Conservation (phyloP, 2,888 invertebrate genomes). For the Amiota communis region DNA sequence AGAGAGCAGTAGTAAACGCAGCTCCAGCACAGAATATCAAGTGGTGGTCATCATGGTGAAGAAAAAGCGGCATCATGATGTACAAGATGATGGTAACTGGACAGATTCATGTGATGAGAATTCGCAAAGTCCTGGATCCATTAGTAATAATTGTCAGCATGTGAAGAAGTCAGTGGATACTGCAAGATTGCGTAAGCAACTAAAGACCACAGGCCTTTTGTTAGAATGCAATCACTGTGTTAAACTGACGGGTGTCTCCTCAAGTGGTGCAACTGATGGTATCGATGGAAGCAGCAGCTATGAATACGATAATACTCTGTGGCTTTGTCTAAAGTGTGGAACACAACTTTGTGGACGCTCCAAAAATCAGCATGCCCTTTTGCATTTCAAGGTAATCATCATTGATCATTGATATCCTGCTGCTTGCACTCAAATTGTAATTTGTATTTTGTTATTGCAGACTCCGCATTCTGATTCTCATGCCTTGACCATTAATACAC, state of each 20-base stretch:
- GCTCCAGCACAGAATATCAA: not conserved
- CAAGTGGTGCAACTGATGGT: constrained; percentile 48
- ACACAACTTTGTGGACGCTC: constrained; percentile 83
- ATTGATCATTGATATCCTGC: not conserved
- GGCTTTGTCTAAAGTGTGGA: constrained; percentile 89
- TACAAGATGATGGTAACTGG: constrained; percentile 79
- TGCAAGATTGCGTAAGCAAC: constrained; percentile 76
- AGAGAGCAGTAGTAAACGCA: not conserved
- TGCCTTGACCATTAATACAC: constrained; percentile 81
- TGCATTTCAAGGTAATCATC: constrained; percentile 77
- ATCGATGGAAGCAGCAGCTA: constrained; percentile 54
- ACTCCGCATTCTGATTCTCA: constrained; percentile 86
- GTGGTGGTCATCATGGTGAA: constrained; percentile 77
- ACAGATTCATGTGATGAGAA: constrained; percentile 84
- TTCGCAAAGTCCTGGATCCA: constrained; percentile 64
- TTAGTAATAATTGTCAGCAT: constrained; percentile 78
- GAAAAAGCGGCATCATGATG: constrained; percentile 83
- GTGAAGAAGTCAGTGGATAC: constrained; percentile 81
- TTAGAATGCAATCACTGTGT: constrained; percentile 77
- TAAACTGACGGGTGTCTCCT: constrained; percentile 72
- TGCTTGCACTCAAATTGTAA: not conserved
- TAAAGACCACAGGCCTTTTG: constrained; percentile 75
- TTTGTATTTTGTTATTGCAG: constrained; percentile 43
- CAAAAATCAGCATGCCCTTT: constrained; percentile 81
- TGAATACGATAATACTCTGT: constrained; percentile 76